Evolutionary conservation across 2,113 vertebrate genomes (phyloP), one percentile per base, ranked within the genome.

Genomic region (Tamias sibiricus): DNA sequence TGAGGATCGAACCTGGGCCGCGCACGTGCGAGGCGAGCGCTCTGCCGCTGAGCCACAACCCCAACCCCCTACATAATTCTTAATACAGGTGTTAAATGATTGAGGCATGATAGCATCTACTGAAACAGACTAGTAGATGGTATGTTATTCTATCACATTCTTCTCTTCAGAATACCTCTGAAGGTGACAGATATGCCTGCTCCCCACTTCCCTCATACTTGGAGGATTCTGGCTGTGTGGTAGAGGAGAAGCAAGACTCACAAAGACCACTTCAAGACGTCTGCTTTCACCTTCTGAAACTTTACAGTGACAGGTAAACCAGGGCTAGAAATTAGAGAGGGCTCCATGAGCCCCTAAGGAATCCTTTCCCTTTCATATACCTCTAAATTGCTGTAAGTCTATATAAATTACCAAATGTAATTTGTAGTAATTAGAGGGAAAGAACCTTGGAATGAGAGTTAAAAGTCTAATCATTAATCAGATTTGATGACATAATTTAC

Each of bases 271-370:
- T 99, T 87, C 98, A 99, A 54, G 99, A 99, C 4, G 98, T 99
- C 91, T 99, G 99, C 88, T 99, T 99, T 98, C 99, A 99, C 92
- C 97, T 99, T 88, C 98, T 99, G 26, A 99, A 99, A 95, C 99
- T 99, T 74, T 99, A 99, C 98, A 99, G 99, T 2, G 99, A 99
- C 98, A 99, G 99, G 99, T 99, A 91, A 95, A n/a, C n/a, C 35
- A 86, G 12, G 87, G 16, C 74, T 20, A n/a, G 42, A 11, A n/a
- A 14, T 44, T 54, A 14, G 26, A 77, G 47, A 77, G 37, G 8
- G 40, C 5, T 71, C 1, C 0, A 22, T 42, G 4, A 83, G 30
- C 47, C 12, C 9, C 28, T 47, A n/a, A n/a, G 42, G n/a, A 57
- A 4, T 91, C 20, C 47, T 95, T 84, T 59, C 13, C 76, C 57